A percentile compares a stretch with the other conserved stretches of the same genome.
Conservation (phyloP, 2,113 vertebrate species). For the Nerophis lumbriciformis region DNA sequence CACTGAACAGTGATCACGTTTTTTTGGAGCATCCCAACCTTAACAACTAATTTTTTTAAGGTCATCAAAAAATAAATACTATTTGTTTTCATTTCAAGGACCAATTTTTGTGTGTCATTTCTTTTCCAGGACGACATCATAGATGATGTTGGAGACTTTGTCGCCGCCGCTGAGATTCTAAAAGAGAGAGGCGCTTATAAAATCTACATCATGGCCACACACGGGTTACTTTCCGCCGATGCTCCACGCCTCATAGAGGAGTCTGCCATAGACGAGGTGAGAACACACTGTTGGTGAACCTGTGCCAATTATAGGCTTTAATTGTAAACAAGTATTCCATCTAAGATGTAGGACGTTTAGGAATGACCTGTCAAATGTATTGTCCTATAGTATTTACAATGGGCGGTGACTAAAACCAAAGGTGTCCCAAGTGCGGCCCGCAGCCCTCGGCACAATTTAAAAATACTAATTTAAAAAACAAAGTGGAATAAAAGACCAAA, state of each 20-base stretch:
- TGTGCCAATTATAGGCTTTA: background rate
- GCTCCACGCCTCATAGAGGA: slow-evolving; percentile 95
- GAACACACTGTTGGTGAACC: background rate
- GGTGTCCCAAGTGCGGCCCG: no score
- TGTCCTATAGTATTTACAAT: no score
- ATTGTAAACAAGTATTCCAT: background rate
- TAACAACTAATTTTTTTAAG: no score
- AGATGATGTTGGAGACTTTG: slow-evolving; percentile 94
- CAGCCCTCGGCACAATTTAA: no score
- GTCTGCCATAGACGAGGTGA: slow-evolving; percentile 90
- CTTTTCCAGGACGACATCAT: slow-evolving; percentile 90
- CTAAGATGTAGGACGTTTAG: background rate
- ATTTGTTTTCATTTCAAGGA: no score
- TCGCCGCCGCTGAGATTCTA: slow-evolving; percentile 94
- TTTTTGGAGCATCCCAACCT: no score
- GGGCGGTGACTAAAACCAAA: no score
- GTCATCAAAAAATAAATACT: no score
- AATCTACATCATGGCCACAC: slow-evolving; percentile 98
- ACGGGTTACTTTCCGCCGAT: slow-evolving; percentile 91
- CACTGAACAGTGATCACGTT: no score
- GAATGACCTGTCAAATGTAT: background rate
- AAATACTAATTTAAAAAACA: no score
- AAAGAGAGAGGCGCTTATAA: slow-evolving; percentile 97
- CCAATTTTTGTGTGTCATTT: background rate
- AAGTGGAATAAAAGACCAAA: no score